Evolutionary conservation across 2,888 invertebrate genomes (phyloP), one percentile per base, ranked within the genome.

Genomic region (Arrhopalites spinosus): DNA sequence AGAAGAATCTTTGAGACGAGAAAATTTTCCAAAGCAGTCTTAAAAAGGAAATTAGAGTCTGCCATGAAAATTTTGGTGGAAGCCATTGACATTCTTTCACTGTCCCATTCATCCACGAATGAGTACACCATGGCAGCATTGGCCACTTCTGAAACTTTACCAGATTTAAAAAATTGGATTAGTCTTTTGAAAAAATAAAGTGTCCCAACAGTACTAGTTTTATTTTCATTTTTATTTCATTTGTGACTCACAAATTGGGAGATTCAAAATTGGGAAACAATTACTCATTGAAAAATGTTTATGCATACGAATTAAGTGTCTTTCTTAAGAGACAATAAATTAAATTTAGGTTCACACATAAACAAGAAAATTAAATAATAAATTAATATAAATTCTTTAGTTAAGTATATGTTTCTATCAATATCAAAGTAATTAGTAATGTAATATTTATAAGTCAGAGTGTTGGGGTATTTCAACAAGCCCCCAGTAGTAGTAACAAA

Each of bases 71-170:
- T 71, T 1, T 36, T 81, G 43, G 61, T 68, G 17, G 81, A 81
- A 69, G 77, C 80, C 11, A 81, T 81, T 56, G 75, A 72, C 29
- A 81, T 81, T n/a, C 79, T 81, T 56, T 78, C 78, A 29, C 64
- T 81, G n/a, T 71, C 78, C 17, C 75, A 80, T 64, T 76, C 77
- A n/a, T 73, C 78, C 29, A 71, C 72, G 36, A 29, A 77, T 45
- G 76, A 76, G 45, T 59, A 59, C 56, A 30, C 43, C 20, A 61
- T 81, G 50, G 81, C 80, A 2, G 61, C 73, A 23, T 71, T 69
- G 27, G 80, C 80, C n/a, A 81, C 76, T 69, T 43, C 43, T 2
- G 72, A 77, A 13, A 81, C 81, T 17, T 66, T 80, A 7, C 11
- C 74, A 13, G 81, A 80, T 50, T 59, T 81, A 8, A 79, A 78